Evolutionary conservation across 2,113 vertebrate species (phyloP), one percentile per base, ranked within the genome.

Genomic region (Pteruthius melanotis): DNA sequence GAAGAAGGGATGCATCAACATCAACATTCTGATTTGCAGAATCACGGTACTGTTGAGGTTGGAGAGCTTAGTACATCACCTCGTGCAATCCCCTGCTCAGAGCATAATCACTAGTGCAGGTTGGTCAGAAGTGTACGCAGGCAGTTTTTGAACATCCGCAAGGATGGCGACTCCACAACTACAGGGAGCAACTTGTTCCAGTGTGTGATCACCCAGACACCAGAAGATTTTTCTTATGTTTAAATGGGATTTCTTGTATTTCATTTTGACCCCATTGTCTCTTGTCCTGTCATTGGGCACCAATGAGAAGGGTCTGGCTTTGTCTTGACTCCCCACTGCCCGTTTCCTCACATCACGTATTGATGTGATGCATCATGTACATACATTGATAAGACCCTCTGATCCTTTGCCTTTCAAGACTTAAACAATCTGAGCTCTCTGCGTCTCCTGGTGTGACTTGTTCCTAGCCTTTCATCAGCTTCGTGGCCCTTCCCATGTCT

Each of bases 141-240:
- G 15, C 27, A 60, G 22, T 23, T 52, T 52, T 69, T 37, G 63
- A 52, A 52, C 17, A 39, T 53, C 33, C 5, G 27, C 18, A 37
- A 5, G 27, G 10, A 19, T 45, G 22, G 18, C 1, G 0, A 12
- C 68, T 65, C 21, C 23, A 45, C 2, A 13, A 17, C 22, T 80
- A 11, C 28, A 83, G 44, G 35, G 26, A 31, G 10, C 65, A 61
- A 9, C 40, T 24, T 44, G 6, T 60, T 83, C 33, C 42, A 56
- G 10, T 45, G 13, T 50, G 10, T 40, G 40, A n/a, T 77, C 40
- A 54, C 31, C 11, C 61, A 57, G 21, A 20, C 33, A 61, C 45
- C 7, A 52, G 30, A 54, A 47, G 31, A 63, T 65, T 81, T 59
- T 81, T 33, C 31, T 24, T 72, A 13, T 0, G 11, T 63, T 86